These are phyloP conservation scores for Clamator glandarius DNA, from an alignment of 2,797 vertebrate genomes.

Conservation along the genomic window DNA sequence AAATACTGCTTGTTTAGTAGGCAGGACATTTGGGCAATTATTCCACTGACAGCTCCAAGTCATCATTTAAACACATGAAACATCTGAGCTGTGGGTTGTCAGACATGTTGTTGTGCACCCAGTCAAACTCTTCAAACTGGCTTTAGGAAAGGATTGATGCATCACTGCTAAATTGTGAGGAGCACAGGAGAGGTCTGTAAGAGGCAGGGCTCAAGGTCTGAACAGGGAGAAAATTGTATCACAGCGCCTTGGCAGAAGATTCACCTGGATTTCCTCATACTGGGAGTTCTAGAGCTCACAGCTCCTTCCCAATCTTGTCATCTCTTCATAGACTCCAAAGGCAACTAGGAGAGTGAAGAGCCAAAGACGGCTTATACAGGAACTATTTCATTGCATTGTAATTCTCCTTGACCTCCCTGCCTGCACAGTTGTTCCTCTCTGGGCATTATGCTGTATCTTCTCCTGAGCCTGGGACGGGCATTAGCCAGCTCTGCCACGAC, in stretches of 20 bases:
- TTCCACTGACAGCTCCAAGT: neutral
- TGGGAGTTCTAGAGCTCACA: neutral
- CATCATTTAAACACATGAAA: neutral
- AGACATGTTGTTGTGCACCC: neutral
- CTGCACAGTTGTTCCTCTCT: neutral
- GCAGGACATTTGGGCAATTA: neutral
- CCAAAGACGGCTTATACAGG: neutral
- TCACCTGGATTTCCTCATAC: neutral
- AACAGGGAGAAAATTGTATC: neutral
- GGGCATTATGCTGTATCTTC: neutral
- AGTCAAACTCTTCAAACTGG: neutral
- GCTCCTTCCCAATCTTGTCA: neutral
- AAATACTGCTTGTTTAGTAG: neutral
- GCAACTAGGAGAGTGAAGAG: neutral
- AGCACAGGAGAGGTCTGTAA: neutral
- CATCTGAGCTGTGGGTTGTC: neutral
- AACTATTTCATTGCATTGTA: neutral
- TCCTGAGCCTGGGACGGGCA: neutral
- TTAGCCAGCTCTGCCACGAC: neutral
- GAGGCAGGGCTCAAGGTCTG: neutral
- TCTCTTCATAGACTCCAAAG: neutral
- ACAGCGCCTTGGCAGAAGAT: neutral
- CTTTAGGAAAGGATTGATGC: neutral
- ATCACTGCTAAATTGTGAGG: rapidly evolving
- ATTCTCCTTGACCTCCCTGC: too few relatives aligned